Conservation (phyloP, 1,140 invertebrate genomes). For the Platyscapa corneri region DNA sequence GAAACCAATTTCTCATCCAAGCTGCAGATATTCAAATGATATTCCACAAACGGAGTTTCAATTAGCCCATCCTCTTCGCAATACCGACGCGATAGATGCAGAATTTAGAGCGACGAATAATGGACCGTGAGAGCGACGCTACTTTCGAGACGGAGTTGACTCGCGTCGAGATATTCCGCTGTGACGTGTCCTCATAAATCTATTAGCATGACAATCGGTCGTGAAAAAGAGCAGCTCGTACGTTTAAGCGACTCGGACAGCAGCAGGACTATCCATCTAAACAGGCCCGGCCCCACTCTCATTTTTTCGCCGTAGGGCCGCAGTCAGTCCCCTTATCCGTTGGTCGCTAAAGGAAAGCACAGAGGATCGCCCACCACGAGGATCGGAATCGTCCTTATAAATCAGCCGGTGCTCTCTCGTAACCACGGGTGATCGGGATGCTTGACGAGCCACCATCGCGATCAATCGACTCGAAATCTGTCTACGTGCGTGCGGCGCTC, state of each 20-base stretch:
- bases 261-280: background rate
- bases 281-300: background rate
- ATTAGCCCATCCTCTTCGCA: too few relatives aligned
- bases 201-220: background rate
- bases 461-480: slow-evolving; percentile 1
- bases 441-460: background rate
- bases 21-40: too few relatives aligned
- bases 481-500: too few relatives aligned
- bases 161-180: background rate
- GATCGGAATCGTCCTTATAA: background rate
- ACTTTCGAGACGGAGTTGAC: too few relatives aligned
- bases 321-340: background rate
- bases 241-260: background rate
- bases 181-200: background rate
- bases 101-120: too few relatives aligned
- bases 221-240: background rate
- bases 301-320: background rate
- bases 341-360: background rate
- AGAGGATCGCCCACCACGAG: too few relatives aligned
- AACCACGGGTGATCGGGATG: background rate
- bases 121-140: too few relatives aligned
- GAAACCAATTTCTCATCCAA: too few relatives aligned
- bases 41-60: too few relatives aligned
- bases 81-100: too few relatives aligned
- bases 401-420: background rate